Evolutionary conservation across 1,140 invertebrate species (phyloP).

Genomic region (Drosophila hydei): DNA sequence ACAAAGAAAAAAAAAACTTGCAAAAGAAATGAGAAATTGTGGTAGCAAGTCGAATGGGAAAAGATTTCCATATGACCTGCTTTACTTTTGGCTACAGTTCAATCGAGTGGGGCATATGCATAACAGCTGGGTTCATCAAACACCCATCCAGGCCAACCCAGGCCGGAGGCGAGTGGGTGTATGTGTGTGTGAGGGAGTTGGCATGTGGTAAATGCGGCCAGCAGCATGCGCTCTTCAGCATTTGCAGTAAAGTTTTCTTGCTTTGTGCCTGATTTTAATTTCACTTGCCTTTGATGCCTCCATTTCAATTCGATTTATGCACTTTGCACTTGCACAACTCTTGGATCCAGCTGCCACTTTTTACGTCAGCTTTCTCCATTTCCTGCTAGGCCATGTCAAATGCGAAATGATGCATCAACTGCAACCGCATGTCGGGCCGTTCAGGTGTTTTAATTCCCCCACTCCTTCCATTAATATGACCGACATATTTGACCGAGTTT

Average conservation of each 20-base stretch:
- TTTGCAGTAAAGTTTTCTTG: constrained; percentile 11
- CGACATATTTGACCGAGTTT: constrained; percentile 16
- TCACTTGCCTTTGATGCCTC: constrained; percentile 43
- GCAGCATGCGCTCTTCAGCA: neutral
- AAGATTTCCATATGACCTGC: constrained; percentile 78
- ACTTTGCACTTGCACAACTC: constrained; percentile 35
- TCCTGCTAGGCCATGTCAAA: constrained; percentile 8
- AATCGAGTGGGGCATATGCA: constrained; percentile 34
- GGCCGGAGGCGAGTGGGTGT: neutral
- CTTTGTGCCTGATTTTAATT: constrained; percentile 41
- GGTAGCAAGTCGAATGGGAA: constrained; percentile 43
- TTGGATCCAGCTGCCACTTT: neutral
- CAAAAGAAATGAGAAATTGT: constrained; percentile 27
- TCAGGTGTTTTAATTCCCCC: constrained; percentile 15
- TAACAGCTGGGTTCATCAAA: constrained; percentile 19
- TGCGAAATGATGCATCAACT: constrained; percentile 7
- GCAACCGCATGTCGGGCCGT: constrained; percentile 14
- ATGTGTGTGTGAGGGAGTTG: neutral
- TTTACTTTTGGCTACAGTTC: constrained; percentile 44
- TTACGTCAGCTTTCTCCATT: neutral
- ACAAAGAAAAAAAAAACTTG: constrained; percentile 11
- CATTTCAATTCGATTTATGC: constrained; percentile 45
- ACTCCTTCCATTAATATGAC: no score
- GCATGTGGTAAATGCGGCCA: constrained; percentile 39
- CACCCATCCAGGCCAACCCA: neutral